Conservation (phyloP, 2,797 vertebrate species). For the Apogon talboti region DNA sequence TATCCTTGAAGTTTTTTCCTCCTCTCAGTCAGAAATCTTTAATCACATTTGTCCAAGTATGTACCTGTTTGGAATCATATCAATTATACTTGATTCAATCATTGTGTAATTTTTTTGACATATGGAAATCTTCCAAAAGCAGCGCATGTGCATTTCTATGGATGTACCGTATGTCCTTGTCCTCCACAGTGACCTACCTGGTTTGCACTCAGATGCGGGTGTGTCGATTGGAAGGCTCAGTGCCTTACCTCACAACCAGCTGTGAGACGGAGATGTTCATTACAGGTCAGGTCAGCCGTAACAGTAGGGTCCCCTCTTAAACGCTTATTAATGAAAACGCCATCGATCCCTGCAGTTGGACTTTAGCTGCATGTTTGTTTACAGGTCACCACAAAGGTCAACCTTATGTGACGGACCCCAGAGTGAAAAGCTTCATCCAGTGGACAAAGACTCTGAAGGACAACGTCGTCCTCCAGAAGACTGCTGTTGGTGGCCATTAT, state of each 20-base stretch:
- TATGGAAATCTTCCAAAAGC: neutral
- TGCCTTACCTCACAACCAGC: constrained; percentile 92
- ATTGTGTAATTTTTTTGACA: too few species aligned
- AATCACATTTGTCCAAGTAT: constrained; percentile 87
- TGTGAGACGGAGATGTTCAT: constrained; percentile 91
- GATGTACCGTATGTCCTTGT: neutral
- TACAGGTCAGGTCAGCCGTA: constrained; percentile 80
- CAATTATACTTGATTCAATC: neutral
- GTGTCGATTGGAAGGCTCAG: constrained; percentile 79
- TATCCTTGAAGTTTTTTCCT: constrained; percentile 92
- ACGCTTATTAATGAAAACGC: neutral
- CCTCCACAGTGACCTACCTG: constrained; percentile 84
- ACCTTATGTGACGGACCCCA: constrained; percentile 85
- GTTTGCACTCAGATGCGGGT: constrained; percentile 95
- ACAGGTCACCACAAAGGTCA: constrained; percentile 89
- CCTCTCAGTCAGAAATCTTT: constrained; percentile 93
- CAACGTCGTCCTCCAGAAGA: constrained; percentile 80
- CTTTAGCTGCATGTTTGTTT: neutral
- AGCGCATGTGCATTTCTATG: neutral
- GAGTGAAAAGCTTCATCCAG: constrained; percentile 89
- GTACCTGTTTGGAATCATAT: neutral
- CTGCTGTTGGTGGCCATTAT: constrained; percentile 89
- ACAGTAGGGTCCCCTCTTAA: neutral
- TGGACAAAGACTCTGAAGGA: constrained; percentile 89
- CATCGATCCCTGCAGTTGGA: neutral